Conservation (phyloP, 1,140 invertebrate genomes). For the Chironomus tepperi region DNA sequence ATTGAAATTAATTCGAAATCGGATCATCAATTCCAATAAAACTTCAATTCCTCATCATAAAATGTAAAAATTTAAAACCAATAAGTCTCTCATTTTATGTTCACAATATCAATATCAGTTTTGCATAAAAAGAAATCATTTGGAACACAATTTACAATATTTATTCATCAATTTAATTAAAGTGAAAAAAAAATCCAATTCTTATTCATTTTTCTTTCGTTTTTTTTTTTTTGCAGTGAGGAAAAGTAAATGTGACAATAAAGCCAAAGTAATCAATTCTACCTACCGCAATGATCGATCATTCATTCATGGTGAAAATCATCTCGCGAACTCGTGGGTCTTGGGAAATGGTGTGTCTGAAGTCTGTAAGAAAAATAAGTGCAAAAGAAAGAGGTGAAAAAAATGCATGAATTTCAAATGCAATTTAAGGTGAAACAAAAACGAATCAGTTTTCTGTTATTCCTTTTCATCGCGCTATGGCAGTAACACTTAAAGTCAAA, state of each 20-base stretch:
- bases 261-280: conserved; percentile 18
- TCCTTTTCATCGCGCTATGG: neutral
- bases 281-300: conserved; percentile 21
- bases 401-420: neutral
- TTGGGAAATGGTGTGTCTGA: conserved; percentile 17
- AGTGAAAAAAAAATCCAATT: neutral
- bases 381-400: neutral
- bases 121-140: no score
- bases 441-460: neutral
- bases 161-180: conserved; percentile 6
- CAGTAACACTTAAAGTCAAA: no score
- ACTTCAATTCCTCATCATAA: no score
- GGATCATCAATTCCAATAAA: no score
- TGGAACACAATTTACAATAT: no score
- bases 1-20: no score
- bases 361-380: neutral
- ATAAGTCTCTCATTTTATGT: no score
- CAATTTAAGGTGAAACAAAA: neutral
- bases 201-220: neutral
- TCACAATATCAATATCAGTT: no score
- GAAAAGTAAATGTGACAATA: neutral
- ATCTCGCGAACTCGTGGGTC: conserved; percentile 16
- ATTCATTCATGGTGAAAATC: conserved; percentile 20
- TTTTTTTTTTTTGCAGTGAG: neutral
- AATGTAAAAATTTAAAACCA: no score